Base-by-base conservation (phyloP, 2,113 vertebrate species). In the Noctilio leporinus region DNA sequence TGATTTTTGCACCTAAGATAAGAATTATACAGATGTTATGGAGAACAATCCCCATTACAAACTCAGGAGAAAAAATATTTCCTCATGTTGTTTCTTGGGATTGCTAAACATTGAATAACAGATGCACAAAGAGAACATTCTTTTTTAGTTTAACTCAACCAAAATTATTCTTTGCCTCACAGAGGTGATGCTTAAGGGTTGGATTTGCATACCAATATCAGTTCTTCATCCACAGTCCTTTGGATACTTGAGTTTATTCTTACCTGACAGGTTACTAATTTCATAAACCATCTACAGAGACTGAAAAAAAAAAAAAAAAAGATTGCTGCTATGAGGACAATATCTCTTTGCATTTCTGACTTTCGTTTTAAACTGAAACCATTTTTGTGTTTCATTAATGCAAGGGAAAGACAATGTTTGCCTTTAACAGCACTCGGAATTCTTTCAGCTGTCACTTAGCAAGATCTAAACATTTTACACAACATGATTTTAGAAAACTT, bases 381-480 rank as follows among this genome's bases (percentile, higher is more conserved):
- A 70, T 82, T 11, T 81, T 94, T 86, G 65, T 38, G 43, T 92
- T 86, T 24, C 67, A 49, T 86, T 86, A 89, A 80, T 64, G 22
- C 26, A 88, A 59, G 7, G 14, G 12, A n/a, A 78, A 69, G 4
- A 59, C 20, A 64, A 87, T 89, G 24, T 57, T 86, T 86, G 57
- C 49, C 86, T 91, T 91, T 94, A 53, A 47, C 3, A 84, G 19
- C 38, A 26, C 14, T 45, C 57, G 53, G 3, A 85, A 28, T 59
- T 89, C 22, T 95, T 93, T 86, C 9, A 75, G 22, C 40, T 96
- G 88, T 91, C 91, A 91, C 4, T 91, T 97, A 93, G 86, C 19
- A 95, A 86, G 75, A 77, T 83, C 26, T 59, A 93, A 94, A 94
- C 57, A 86, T 95, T 97, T 94, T 83, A 91, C 9, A 86, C 28